Percentiles rank a stretch among this genome's conserved stretches.
phyloP scores from a whole-genome alignment of 2,888 invertebrate genomes.

The Tenthredo distinguenda region DNA sequence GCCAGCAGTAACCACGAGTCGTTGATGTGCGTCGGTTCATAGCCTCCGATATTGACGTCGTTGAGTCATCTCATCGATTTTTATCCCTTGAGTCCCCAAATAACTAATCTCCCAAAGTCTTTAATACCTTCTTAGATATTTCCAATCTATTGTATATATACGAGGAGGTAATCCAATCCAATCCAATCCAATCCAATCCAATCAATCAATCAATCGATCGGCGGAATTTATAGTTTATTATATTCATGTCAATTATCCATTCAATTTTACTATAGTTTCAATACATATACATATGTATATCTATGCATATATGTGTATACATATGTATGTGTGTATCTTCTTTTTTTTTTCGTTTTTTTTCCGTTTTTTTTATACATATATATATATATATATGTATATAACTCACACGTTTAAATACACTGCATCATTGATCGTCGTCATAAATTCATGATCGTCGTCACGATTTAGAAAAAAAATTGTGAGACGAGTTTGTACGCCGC shows the following conservation, averaged over 20 bases:
- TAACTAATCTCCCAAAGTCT: slow-evolving; percentile 52
- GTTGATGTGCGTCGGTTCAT: slow-evolving; percentile 77
- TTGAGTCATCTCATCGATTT: slow-evolving; percentile 77
- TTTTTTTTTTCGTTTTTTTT: neutral
- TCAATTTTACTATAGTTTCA: neutral
- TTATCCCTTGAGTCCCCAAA: slow-evolving; percentile 72
- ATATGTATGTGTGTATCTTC: neutral
- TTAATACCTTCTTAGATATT: slow-evolving; percentile 49
- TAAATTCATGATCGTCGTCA: neutral
- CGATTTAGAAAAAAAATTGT: neutral
- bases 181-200: neutral
- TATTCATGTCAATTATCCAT: slow-evolving; percentile 73
- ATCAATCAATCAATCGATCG: neutral
- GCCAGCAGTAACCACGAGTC: slow-evolving; percentile 75
- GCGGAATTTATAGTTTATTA: slow-evolving; percentile 30
- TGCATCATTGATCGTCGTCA: neutral
- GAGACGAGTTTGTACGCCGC: neutral
- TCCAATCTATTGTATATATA: slow-evolving; percentile 5
- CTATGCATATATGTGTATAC: neutral
- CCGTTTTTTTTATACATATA: no score
- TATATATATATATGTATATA: neutral
- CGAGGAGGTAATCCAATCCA: neutral
- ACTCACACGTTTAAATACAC: neutral
- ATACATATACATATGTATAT: neutral
- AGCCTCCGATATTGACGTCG: slow-evolving; percentile 76